Evolutionary conservation across 2,797 vertebrate species (phyloP).

Genomic region (Urosaurus nigricauda): DNA sequence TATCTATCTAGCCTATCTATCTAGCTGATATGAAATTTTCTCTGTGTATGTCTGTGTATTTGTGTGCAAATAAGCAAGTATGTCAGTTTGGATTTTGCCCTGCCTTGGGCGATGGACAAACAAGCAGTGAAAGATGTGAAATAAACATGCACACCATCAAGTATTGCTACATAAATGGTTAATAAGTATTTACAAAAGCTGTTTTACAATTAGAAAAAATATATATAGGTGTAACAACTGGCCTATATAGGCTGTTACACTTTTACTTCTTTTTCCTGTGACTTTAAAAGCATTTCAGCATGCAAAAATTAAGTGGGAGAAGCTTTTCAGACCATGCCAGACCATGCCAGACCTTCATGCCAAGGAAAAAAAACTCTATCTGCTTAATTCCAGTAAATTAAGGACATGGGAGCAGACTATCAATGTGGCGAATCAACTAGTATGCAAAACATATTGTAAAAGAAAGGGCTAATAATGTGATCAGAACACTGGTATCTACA

Average conservation of each 20-base stretch:
- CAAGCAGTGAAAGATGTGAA: not conserved
- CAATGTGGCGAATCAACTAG: slow-evolving; percentile 35
- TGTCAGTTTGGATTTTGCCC: slow-evolving; percentile 18
- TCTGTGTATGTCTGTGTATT: too few species aligned
- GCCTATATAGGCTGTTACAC: not conserved
- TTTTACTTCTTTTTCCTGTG: not conserved
- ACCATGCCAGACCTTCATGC: not conserved
- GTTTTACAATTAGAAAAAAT: not conserved
- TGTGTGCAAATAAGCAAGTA: too few species aligned
- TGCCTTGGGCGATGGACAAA: slow-evolving; percentile 37
- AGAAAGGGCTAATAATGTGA: slow-evolving; percentile 44
- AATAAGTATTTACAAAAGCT: not conserved
- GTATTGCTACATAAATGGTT: not conserved
- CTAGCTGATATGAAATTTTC: too few species aligned
- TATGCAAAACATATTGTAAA: slow-evolving; percentile 25
- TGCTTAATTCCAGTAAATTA: not conserved
- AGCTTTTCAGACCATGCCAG: not conserved
- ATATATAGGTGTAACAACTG: not conserved
- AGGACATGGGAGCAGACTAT: slow-evolving; percentile 13
- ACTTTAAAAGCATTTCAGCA: not conserved
- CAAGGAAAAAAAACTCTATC: not conserved
- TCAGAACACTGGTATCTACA: slow-evolving; percentile 60
- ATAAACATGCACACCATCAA: not conserved
- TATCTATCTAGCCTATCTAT: too few species aligned
- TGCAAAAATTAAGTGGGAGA: not conserved